A percentile compares a stretch with the other conserved stretches of the same genome.
phyloP scores from a whole-genome alignment of 2,113 vertebrate species.

The Himantopus leucocephalus region DNA sequence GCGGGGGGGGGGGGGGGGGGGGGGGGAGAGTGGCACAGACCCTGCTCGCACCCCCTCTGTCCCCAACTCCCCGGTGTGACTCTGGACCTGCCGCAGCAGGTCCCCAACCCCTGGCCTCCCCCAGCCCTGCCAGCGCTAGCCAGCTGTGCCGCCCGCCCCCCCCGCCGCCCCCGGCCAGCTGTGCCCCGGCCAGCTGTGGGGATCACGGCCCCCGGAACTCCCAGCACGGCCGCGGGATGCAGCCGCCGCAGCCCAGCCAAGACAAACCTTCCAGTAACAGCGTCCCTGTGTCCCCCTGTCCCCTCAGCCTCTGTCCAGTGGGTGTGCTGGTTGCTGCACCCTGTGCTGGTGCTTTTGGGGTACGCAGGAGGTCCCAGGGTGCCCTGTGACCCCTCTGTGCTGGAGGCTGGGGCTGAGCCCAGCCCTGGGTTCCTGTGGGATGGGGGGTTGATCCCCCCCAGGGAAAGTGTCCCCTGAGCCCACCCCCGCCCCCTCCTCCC shows the following conservation, averaged over 20 bases:
- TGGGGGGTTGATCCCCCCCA: not conserved
- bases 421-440: not conserved
- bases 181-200: not conserved
- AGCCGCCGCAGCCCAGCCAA: not conserved
- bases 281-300: not conserved
- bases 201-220: not conserved
- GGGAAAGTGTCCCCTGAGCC: not conserved
- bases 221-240: not conserved
- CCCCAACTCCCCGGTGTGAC: rapidly evolving
- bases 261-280: not conserved
- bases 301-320: not conserved
- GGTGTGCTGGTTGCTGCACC: not conserved
- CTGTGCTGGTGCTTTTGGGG: not conserved
- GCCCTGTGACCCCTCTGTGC: not conserved
- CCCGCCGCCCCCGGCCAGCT: not conserved
- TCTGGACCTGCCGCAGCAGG: not conserved
- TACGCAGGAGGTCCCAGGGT: not conserved
- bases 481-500: not conserved
- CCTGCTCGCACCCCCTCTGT: not conserved
- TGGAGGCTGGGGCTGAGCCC: not conserved
- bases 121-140: not conserved
- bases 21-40: not conserved
- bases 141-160: not conserved
- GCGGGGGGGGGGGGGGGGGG: too few relatives aligned
- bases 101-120: not conserved